Evolutionary conservation across 2,113 vertebrate species (phyloP), one percentile per base, ranked within the genome.

Genomic region (Pelecanoides urinatrix): DNA sequence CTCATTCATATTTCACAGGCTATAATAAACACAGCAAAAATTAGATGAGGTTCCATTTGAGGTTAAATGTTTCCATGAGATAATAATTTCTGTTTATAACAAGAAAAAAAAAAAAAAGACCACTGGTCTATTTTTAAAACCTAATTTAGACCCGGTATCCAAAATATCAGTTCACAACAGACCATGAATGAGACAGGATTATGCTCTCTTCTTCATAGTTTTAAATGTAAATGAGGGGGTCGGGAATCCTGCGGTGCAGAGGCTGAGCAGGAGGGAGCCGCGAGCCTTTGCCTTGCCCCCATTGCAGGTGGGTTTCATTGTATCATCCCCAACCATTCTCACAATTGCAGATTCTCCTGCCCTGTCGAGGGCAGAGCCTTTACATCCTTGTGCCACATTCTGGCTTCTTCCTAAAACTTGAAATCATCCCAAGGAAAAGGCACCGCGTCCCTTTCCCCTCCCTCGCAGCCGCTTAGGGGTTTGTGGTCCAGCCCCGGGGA

Each of bases 51-150:
- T 88, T 95, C 94, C 84, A 71, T 94, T 75, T 94, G 95, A 97
- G 96, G 97, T 97, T 92, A 96, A 95, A 94, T 95, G 76, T 97
- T 97, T 97, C 92, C 97, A 95, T 95, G 95, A 94, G 92, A 94
- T 90, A 96, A 96, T 92, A 96, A 92, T 81, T 96, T 90, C 95
- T 97, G 96, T 97, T 96, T 97, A 96, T 94, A 95, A 89, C 65
- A 86, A 81, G 65, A 34, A 25, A 49, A 26, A 12, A 15, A 44
- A 58, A 45, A 92, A 52, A 45, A 67, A 62, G 29, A 89, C 55
- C 32, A 59, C 40, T 93, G 79, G 17, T 56, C 91, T 93, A 95
- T 94, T 96, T 97, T 96, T 92, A 80, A 95, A 93, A 81, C 67
- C 72, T 86, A 88, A 93, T 96, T 96, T 95, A 92, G 86, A 77